A percentile compares a stretch with the other conserved stretches of the same genome.
These are phyloP conservation scores for Gyps fulvus DNA, from an alignment of 2,113 vertebrate species.

Conservation along the genomic window DNA sequence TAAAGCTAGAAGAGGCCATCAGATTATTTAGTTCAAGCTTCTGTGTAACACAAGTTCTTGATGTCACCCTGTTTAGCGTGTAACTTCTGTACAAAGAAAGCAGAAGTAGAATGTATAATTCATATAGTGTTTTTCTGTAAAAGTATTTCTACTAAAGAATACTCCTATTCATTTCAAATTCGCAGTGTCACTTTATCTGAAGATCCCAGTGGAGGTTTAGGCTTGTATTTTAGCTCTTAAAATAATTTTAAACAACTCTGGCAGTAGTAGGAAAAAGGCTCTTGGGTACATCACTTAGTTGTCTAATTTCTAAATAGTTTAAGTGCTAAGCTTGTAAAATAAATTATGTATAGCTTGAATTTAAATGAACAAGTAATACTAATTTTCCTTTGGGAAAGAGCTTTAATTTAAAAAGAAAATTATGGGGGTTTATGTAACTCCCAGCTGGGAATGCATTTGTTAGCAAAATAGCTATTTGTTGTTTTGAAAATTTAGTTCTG, in stretches of 20 bases:
- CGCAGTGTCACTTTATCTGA: conserved; percentile 33
- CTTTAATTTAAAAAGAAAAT: conserved; percentile 66
- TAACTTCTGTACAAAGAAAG: not conserved
- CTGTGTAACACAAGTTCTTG: not conserved
- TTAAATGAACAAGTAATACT: conserved; percentile 44
- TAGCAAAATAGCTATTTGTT: not conserved
- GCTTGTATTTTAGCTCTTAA: conserved; percentile 54
- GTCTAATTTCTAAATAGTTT: conserved; percentile 62
- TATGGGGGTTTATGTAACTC: not conserved
- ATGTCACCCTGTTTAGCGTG: not conserved
- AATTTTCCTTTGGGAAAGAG: conserved; percentile 52
- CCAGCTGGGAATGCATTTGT: not conserved
- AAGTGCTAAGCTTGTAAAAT: conserved; percentile 57
- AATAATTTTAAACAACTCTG: conserved; percentile 52
- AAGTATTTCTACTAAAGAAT: conserved; percentile 28
- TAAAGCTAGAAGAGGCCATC: not conserved
- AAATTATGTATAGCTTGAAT: conserved; percentile 47
- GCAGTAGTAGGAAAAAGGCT: conserved; percentile 4
- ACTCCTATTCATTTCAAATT: conserved; percentile 33
- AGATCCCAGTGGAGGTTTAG: conserved; percentile 30
- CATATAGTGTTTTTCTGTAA: not conserved
- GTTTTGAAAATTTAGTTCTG: not conserved
- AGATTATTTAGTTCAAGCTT: not conserved
- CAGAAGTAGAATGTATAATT: not conserved
- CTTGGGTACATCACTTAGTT: conserved; percentile 25